phyloP scores from a whole-genome alignment of 2,888 invertebrate genomes.

The Corythucha ciliata region DNA sequence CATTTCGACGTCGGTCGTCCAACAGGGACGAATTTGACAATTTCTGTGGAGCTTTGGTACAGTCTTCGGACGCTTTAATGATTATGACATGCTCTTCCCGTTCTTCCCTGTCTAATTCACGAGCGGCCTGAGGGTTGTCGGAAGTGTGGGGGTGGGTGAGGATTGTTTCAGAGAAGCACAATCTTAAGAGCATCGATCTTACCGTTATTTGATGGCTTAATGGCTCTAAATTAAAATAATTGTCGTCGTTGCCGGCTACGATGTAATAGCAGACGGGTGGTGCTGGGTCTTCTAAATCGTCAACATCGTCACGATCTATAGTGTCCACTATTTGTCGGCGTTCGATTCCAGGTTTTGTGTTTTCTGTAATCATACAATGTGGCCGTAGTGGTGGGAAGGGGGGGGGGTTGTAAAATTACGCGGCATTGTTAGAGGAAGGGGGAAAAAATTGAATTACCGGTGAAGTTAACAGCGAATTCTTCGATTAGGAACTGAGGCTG shows the following conservation, averaged over 20 bases:
- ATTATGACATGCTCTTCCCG: conserved; percentile 58
- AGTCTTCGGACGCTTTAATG: conserved; percentile 76
- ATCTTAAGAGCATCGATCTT: conserved; percentile 36
- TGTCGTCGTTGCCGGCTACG: conserved; percentile 69
- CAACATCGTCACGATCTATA: conserved; percentile 68
- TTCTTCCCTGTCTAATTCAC: conserved; percentile 66
- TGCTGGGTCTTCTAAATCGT: conserved; percentile 69
- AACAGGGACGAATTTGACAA: conserved; percentile 43
- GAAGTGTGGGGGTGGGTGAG: background rate
- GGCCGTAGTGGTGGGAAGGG: too few species aligned
- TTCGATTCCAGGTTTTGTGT: conserved; percentile 54
- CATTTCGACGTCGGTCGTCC: conserved; percentile 28
- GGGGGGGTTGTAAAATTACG: too few species aligned
- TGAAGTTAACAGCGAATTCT: conserved; percentile 62
- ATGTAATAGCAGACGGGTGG: conserved; percentile 87
- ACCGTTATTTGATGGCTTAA: conserved; percentile 61
- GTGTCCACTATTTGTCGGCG: conserved; percentile 64
- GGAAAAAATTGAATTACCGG: too few species aligned
- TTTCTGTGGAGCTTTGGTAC: conserved; percentile 49
- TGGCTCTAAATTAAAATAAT: conserved; percentile 60
- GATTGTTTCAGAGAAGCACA: background rate
- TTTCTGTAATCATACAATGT: conserved; percentile 49
- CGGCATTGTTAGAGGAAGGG: too few species aligned
- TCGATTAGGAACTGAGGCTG: conserved; percentile 74
- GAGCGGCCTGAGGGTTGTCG: conserved; percentile 42